Evolutionary conservation across 2,113 vertebrate genomes (phyloP).

Genomic region (Octodon degus): DNA sequence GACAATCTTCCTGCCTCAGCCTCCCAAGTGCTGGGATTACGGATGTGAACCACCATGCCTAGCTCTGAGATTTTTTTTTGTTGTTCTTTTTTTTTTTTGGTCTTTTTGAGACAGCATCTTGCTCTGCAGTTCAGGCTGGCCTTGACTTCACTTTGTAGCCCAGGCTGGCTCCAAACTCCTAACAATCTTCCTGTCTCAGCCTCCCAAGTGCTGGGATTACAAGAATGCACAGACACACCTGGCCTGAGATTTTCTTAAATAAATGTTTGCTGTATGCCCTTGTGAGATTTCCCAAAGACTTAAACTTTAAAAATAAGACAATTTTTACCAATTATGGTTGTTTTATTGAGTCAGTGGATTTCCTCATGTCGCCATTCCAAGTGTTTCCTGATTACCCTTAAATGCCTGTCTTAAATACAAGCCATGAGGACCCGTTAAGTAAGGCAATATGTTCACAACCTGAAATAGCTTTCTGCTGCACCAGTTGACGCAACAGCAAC

Average conservation of each 20-base stretch:
- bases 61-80: not conserved
- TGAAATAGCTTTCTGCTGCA: constrained; percentile 49
- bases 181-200: no score
- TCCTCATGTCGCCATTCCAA: not conserved
- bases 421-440: constrained; percentile 43
- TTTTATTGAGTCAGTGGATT: constrained; percentile 21
- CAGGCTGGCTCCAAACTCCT: no score
- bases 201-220: no score
- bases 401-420: constrained; percentile 35
- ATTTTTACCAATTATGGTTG: not conserved
- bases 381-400: constrained; percentile 11
- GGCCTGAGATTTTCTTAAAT: not conserved
- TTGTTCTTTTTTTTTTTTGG: no score
- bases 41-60: no score
- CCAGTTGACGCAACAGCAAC: constrained; percentile 65
- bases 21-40: no score
- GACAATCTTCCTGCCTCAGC: no score
- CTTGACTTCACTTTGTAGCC: no score
- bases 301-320: not conserved
- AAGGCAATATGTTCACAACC: constrained; percentile 38
- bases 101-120: no score
- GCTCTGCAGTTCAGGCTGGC: no score
- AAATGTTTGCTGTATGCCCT: not conserved
- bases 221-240: no score
- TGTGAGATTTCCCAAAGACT: constrained; percentile 38